Base-by-base conservation (phyloP, 2,888 invertebrate genomes). In the Galerucella nymphaeae region DNA sequence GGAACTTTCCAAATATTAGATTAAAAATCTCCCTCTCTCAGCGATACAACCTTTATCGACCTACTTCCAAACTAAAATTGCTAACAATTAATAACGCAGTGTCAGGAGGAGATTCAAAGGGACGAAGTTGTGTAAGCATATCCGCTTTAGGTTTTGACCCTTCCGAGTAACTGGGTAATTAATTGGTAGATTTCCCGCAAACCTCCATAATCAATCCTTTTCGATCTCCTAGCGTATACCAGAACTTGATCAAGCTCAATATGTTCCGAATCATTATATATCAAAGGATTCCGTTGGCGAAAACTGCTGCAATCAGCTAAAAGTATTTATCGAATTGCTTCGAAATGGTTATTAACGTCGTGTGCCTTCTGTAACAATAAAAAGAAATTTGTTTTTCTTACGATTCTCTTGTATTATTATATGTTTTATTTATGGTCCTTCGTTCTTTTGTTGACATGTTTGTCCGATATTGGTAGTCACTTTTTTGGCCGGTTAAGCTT, bases 231-330 rank as follows among this genome's bases (percentile, higher is more conserved):
- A 58, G 10, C 58, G 14, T 30, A 30, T 58, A 58, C 20, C 61
- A 42, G 61, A 62, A 18, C 16, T 41, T 62, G 42, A 62, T 62
- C 16, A n/a, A 13, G 42, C 13, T 42, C 42, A 62, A 41, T 62
- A 38, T 62, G 38, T 42, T 62, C 42, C 61, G 42, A 41, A 61
- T 59, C 58, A 59, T 59, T 55, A 58, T 58, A 53, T 18, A 53
- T 53, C 53, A 53, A 53, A 53, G 53, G 18, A 53, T 53, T 53
- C 53, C 45, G 45, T 53, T 48, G 14, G 1, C n/a, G 6, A 16
- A 53, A 53, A 53, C 53, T 53, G 53, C 53, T 16, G 9, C 2
- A n/a, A 10, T 53, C 53, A 53, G 53, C 53, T 53, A 18, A 53
- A 6, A 53, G 16, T 53, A 53, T 53, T 53, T 48, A n/a, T n/a